Percentiles rank a stretch among this genome's conserved stretches.
Evolutionary conservation across 2,113 vertebrate genomes (phyloP).

Genomic region (Hiodon alosoides): DNA sequence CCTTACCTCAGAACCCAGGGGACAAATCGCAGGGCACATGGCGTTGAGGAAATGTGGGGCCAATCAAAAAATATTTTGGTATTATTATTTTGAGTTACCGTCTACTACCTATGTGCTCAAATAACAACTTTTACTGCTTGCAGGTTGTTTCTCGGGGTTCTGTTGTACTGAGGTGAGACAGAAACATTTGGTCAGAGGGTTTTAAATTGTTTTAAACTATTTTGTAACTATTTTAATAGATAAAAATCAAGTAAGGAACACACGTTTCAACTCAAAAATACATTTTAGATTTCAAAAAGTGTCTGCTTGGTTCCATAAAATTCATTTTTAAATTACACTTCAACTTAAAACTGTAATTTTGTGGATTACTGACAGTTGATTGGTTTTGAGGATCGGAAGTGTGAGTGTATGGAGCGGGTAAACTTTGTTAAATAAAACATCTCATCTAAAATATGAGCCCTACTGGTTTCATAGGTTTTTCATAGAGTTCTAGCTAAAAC

Average conservation of each 20-base stretch:
- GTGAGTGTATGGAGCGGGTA: neutral
- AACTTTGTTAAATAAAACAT: constrained; percentile 6
- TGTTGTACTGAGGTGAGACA: neutral
- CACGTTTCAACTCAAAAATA: neutral
- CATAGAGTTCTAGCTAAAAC: too few species aligned
- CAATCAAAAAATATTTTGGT: constrained; percentile 35
- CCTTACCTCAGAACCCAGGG: constrained; percentile 32
- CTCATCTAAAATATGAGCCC: constrained; percentile 4
- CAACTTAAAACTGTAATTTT: neutral
- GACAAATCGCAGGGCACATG: constrained; percentile 29
- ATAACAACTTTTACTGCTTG: neutral
- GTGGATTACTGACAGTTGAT: neutral
- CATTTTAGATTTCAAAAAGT: neutral
- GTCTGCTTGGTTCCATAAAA: neutral
- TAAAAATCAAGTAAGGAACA: neutral
- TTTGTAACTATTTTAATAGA: neutral
- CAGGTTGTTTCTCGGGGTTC: neutral
- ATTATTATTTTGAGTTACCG: constrained; percentile 28
- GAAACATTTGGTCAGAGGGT: constrained; percentile 7
- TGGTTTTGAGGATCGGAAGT: constrained; percentile 1
- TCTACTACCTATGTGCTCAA: neutral
- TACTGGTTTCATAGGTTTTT: neutral
- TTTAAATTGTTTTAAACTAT: neutral
- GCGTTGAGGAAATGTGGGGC: constrained; percentile 28
- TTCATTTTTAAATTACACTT: constrained; percentile 2